Evolutionary conservation across 1,140 invertebrate species (phyloP).

Genomic region (Battus philenor): DNA sequence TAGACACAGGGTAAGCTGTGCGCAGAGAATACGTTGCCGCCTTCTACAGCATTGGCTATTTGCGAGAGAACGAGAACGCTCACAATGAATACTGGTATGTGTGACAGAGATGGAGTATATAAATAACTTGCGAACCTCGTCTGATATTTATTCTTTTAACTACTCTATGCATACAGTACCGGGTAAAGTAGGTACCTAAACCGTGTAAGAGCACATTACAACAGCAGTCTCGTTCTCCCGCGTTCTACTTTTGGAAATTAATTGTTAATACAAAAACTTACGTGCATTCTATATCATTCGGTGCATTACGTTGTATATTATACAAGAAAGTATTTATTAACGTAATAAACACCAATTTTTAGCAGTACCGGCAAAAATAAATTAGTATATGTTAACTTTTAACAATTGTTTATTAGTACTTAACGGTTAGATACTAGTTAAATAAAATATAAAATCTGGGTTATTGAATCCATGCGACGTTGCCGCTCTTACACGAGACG

Average conservation of each 20-base stretch:
- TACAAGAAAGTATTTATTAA: too few relatives aligned
- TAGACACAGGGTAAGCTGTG: conserved; percentile 40
- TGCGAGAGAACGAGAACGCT: conserved; percentile 1
- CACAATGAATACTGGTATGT: not conserved
- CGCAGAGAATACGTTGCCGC: conserved; percentile 28
- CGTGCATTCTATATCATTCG: too few relatives aligned
- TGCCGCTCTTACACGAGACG: conserved; percentile 45
- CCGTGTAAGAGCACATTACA: conserved; percentile 32
- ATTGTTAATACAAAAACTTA: not conserved
- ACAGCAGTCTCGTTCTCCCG: conserved; percentile 50
- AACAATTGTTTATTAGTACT: too few relatives aligned
- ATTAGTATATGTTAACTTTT: too few relatives aligned
- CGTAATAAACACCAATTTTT: too few relatives aligned
- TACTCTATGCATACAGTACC: conserved; percentile 36
- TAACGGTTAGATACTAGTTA: too few relatives aligned
- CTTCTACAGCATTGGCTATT: not conserved
- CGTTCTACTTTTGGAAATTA: conserved; percentile 38
- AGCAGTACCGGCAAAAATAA: too few relatives aligned
- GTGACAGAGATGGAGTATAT: not conserved
- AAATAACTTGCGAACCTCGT: not conserved
- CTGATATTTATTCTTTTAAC: conserved; percentile 15
- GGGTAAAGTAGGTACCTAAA: conserved; percentile 18
- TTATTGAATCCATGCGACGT: conserved; percentile 49
- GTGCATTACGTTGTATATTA: too few relatives aligned
- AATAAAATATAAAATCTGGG: conserved; percentile 19